These are phyloP conservation scores for Macrosteles quadrilineatus DNA, from an alignment of 1,140 invertebrate species.

Conservation along the genomic window DNA sequence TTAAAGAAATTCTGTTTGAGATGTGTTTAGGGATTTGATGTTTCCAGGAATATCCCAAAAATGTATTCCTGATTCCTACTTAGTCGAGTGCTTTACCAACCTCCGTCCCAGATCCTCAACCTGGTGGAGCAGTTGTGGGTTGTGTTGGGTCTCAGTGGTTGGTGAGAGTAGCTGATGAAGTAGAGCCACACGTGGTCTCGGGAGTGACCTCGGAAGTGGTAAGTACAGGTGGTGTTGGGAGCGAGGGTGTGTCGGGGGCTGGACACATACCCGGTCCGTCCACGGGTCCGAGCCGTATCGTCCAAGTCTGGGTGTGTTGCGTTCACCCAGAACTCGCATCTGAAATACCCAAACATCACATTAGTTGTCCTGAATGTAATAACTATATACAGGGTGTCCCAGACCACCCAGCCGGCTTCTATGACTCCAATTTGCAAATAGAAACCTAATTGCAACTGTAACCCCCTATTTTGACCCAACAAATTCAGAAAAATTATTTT, in stretches of 20 bases:
- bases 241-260: conserved; percentile 81
- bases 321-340: conserved; percentile 72
- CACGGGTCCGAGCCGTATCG: conserved; percentile 53
- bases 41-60: no score
- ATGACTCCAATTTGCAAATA: no score
- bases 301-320: conserved; percentile 57
- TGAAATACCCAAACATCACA: no score
- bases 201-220: conserved; percentile 75
- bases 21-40: no score
- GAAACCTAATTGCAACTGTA: no score
- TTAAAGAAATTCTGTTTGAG: no score
- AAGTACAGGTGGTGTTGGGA: conserved; percentile 82
- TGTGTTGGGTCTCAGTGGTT: conserved; percentile 29
- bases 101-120: conserved; percentile 63
- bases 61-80: no score
- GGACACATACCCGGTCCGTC: conserved; percentile 60
- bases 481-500: no score
- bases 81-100: neutral
- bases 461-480: no score
- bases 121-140: conserved; percentile 55
- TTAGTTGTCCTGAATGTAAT: no score
- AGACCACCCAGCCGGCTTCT: no score
- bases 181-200: conserved; percentile 84
- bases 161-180: conserved; percentile 79
- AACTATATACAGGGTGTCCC: no score